Conservation (phyloP, 2,797 vertebrate species). For the Myiotriccus ornatus region DNA sequence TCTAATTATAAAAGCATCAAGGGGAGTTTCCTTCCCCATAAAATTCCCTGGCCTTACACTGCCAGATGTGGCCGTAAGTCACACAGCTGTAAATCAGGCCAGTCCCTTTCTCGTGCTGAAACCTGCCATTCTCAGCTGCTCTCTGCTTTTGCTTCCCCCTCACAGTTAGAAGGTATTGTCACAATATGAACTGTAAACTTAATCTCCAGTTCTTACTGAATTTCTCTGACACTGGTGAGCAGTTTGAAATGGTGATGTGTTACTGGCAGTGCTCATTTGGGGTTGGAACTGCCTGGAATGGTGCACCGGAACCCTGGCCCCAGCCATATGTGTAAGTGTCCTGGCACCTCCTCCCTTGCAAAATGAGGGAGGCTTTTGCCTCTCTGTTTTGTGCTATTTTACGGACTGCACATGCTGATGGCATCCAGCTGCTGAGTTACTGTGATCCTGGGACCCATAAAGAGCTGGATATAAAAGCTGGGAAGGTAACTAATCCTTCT, state of each 20-base stretch:
- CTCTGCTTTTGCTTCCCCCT: not conserved
- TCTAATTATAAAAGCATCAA: not conserved
- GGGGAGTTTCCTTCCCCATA: not conserved
- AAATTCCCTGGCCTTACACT: not conserved
- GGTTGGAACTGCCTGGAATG: not conserved
- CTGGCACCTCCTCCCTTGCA: not conserved
- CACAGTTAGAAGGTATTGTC: not conserved
- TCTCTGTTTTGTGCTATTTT: not conserved
- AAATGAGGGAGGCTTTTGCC: not conserved
- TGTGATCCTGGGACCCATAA: not conserved
- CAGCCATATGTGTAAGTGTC: not conserved
- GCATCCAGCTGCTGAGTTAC: slow-evolving; percentile 1
- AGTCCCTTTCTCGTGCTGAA: not conserved
- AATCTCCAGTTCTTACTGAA: fast-evolving
- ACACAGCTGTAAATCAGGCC: not conserved
- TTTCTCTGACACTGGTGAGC: not conserved
- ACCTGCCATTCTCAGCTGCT: not conserved
- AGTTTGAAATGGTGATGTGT: not conserved
- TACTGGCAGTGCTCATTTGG: not conserved
- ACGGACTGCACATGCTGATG: not conserved
- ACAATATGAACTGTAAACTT: fast-evolving
- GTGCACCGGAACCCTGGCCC: not conserved
- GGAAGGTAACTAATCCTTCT: not conserved
- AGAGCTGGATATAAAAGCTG: not conserved
- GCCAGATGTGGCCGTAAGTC: not conserved